Conservation (phyloP, 2,113 vertebrate genomes). For the Varanus salvator region DNA sequence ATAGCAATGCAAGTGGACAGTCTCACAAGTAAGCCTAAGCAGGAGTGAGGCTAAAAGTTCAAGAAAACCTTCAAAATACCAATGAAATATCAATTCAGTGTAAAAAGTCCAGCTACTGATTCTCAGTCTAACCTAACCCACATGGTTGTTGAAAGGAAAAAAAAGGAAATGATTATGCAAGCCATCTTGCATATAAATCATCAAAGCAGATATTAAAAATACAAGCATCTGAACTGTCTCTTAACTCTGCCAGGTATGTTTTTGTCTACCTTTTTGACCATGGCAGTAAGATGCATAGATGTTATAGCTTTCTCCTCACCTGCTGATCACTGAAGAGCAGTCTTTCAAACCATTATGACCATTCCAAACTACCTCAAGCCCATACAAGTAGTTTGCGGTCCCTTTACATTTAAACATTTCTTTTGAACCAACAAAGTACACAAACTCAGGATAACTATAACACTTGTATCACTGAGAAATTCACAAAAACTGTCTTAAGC, state of each 20-base stretch:
- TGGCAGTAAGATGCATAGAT: not conserved
- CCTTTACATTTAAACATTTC: not conserved
- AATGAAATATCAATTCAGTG: not conserved
- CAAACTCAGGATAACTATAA: constrained; percentile 67
- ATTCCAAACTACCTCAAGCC: not conserved
- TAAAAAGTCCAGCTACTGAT: not conserved
- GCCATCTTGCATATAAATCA: no score
- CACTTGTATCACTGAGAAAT: constrained; percentile 47
- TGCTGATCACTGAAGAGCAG: not conserved
- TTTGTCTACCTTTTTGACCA: not conserved
- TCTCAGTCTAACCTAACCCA: no score
- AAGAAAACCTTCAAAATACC: not conserved
- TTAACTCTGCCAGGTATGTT: not conserved
- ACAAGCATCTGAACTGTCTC: not conserved
- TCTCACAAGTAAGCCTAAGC: not conserved
- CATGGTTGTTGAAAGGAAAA: no score
- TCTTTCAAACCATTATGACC: not conserved
- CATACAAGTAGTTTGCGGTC: not conserved
- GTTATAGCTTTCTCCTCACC: no score
- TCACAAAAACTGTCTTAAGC: constrained; percentile 34
- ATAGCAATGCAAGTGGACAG: not conserved
- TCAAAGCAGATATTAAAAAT: no score
- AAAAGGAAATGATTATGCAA: no score
- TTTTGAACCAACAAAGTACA: not conserved
- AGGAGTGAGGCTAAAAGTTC: not conserved